phyloP scores from a whole-genome alignment of 1,140 invertebrate genomes.

The Sitophilus oryzae region DNA sequence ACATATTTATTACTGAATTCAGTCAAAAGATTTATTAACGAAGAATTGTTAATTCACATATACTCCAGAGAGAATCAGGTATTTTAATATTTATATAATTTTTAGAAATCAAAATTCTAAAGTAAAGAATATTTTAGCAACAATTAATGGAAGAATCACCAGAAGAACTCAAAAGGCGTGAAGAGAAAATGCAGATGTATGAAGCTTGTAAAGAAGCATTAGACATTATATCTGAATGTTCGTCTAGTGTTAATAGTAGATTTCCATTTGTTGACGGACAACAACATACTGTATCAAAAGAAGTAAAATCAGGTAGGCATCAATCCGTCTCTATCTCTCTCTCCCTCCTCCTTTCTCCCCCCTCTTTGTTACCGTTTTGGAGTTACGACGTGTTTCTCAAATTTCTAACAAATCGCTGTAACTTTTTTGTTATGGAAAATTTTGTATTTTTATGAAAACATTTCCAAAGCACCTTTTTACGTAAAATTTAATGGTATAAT shows the following conservation, averaged over 20 bases:
- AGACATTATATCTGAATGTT: constrained; percentile 95
- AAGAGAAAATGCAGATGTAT: constrained; percentile 98
- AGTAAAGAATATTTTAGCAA: constrained; percentile 58
- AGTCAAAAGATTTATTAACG: constrained; percentile 95
- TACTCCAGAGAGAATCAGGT: constrained; percentile 97
- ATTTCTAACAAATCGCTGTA: too few relatives aligned
- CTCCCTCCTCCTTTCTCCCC: too few relatives aligned
- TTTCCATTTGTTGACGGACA: not conserved
- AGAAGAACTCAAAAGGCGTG: constrained; percentile 91
- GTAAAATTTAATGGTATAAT: too few relatives aligned
- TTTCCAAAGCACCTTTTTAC: too few relatives aligned
- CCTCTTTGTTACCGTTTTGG: too few relatives aligned
- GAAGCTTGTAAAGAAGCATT: constrained; percentile 98
- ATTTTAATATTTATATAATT: constrained; percentile 19
- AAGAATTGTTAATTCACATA: constrained; percentile 90
- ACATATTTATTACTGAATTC: constrained; percentile 98
- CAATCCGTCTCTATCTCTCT: too few relatives aligned
- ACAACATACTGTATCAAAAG: not conserved
- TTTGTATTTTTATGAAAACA: too few relatives aligned
- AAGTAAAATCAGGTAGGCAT: not conserved
- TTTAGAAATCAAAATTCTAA: not conserved
- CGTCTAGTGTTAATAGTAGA: constrained; percentile 53
- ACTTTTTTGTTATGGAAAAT: too few relatives aligned
- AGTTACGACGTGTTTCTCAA: too few relatives aligned
- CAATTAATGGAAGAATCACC: constrained; percentile 98